Conservation (phyloP, 2,113 vertebrate genomes). For the Eonycteris spelaea region DNA sequence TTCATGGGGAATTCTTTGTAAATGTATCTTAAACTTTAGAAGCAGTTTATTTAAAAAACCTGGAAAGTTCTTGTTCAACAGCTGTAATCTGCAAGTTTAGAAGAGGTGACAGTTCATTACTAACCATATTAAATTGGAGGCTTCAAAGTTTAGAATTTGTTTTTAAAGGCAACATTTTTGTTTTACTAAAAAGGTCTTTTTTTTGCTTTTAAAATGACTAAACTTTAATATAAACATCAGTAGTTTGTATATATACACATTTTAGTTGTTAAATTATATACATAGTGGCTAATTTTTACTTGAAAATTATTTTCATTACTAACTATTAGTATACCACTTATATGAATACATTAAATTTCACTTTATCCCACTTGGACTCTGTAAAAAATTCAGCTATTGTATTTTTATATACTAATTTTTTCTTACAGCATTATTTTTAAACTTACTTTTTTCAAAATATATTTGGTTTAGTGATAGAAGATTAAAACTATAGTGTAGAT, state of each 20-base stretch:
- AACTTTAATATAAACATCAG: neutral
- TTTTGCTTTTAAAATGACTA: constrained; percentile 17
- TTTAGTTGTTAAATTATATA: neutral
- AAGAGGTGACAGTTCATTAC: neutral
- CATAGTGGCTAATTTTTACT: neutral
- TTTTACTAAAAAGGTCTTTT: neutral
- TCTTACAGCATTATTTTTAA: constrained; percentile 18
- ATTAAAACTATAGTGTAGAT: neutral
- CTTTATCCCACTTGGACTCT: neutral
- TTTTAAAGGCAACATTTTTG: constrained; percentile 37
- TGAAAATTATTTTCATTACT: neutral
- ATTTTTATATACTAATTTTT: neutral
- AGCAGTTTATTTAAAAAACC: neutral
- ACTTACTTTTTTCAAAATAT: constrained; percentile 16
- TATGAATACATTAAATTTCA: constrained; percentile 11
- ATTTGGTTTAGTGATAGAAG: neutral
- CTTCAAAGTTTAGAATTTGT: neutral
- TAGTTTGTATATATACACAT: neutral
- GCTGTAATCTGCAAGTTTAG: neutral
- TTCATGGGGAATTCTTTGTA: neutral
- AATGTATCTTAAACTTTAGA: constrained; percentile 34
- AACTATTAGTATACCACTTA: neutral
- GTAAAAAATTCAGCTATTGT: neutral
- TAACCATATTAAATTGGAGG: neutral
- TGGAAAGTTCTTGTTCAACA: neutral